Base-by-base conservation (phyloP, 2,888 invertebrate genomes). In the Agrilus cyanescens region DNA sequence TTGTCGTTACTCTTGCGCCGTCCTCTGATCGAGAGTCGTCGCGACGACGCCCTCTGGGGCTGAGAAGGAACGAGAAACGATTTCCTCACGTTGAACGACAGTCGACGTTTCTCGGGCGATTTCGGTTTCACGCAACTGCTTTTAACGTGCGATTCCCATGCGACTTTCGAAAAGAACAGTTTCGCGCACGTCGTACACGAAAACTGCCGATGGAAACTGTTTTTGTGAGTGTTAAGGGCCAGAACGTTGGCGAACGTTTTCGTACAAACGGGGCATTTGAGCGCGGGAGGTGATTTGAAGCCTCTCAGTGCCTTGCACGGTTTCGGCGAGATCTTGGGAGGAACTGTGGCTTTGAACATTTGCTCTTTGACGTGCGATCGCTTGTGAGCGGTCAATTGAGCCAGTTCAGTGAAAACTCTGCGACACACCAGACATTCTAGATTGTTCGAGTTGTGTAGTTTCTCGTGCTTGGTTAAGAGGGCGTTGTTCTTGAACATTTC, bases 71-170 rank as follows among this genome's bases (percentile, higher is more conserved):
- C 13, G 2, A 25, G 1, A 38, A 50, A 51, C 4, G 53, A 49
- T 34, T 50, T 54, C 40, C 44, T 49, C 8, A 52, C 49, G 43
- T 52, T 53, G 37, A 50, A 50, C 1, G 55, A 55, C 29, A 53
- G 38, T 29, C 54, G 46, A 16, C 43, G 20, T 5, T 8, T 12
- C n/a, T 43, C 20, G 5, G 37, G 15, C 37, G 36, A 40, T 40
- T 31, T 16, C 12, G 38, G 30, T 49, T 66, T 65, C 4, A 65
- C 60, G 43, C 66, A 66, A 34, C 52, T 58, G 16, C 51, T 53
- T 8, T 60, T 51, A 4, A 61, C 43, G 43, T 66, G 66, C 15
- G 55, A 51, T 38, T 64, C 62, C 1, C 65, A 48, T 12, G 61
- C 45, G 10, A 64, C 40, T 45, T 58, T 59, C 3, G 63, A 63